Percentiles rank a stretch among this genome's conserved stretches.
phyloP scores from a whole-genome alignment of 2,113 vertebrate genomes.

The Eurystomus gularis region DNA sequence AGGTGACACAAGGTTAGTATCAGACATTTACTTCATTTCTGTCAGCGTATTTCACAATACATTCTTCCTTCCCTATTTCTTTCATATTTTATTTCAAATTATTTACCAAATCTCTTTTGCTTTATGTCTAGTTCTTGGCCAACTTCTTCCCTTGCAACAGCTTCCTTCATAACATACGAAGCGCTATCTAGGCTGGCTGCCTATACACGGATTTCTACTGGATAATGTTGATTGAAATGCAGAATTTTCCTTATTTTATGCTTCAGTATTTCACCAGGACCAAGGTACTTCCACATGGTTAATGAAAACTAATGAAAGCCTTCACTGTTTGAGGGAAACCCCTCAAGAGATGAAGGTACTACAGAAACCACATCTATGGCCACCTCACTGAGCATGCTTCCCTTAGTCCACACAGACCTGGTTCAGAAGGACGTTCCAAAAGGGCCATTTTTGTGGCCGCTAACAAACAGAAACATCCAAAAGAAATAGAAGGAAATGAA shows the following conservation, averaged over 20 bases:
- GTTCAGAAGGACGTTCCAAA: background rate
- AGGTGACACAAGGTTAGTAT: background rate
- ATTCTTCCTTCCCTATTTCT: background rate
- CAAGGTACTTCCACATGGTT: background rate
- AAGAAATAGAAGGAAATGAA: background rate
- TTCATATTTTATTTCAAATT: background rate
- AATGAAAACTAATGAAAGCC: background rate
- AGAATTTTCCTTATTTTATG: background rate
- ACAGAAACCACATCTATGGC: background rate
- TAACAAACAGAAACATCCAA: background rate
- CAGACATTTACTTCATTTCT: background rate
- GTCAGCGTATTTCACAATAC: background rate
- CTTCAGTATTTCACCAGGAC: background rate
- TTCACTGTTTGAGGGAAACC: background rate
- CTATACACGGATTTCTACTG: background rate
- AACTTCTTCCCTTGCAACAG: background rate
- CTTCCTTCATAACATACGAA: background rate
- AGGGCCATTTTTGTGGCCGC: background rate
- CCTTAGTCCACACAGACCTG: background rate
- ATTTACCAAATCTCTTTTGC: background rate
- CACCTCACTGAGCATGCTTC: background rate
- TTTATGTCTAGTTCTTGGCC: background rate
- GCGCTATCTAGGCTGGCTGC: background rate
- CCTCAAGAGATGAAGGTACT: background rate
- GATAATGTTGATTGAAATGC: background rate